Conservation (phyloP, 2,888 invertebrate genomes). For the Trichogramma evanescens region DNA sequence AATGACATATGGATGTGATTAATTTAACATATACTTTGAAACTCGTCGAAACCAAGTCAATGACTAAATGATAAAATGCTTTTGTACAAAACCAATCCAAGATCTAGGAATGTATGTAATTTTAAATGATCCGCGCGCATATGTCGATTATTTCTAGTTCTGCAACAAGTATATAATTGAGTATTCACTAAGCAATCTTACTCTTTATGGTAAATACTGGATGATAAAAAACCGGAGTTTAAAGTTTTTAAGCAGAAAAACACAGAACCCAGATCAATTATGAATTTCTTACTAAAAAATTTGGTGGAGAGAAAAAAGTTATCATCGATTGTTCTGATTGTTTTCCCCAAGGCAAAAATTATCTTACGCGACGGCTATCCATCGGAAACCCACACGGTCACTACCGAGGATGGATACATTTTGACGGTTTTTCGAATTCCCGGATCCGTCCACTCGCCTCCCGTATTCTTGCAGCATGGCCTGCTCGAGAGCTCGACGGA, state of each 20-base stretch:
- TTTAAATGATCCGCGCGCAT: no score
- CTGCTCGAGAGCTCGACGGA: slow-evolving; percentile 70
- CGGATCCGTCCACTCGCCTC: slow-evolving; percentile 49
- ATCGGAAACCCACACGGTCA: slow-evolving; percentile 60
- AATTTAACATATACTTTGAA: no score
- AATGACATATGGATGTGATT: no score
- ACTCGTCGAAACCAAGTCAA: neutral
- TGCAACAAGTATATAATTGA: neutral
- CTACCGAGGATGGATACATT: slow-evolving; percentile 77
- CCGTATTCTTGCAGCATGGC: slow-evolving; percentile 72
- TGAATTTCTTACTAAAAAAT: neutral
- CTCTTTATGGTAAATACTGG: neutral
- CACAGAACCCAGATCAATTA: no score
- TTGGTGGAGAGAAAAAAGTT: neutral
- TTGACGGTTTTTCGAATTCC: slow-evolving; percentile 77
- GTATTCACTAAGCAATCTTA: neutral
- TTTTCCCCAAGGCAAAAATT: neutral
- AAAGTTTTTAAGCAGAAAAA: no score
- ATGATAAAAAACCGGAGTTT: neutral
- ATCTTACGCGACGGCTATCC: slow-evolving; percentile 1
- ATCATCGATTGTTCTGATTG: neutral
- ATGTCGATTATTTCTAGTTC: no score
- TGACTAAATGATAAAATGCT: neutral
- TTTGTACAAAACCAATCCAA: neutral
- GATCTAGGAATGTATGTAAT: neutral